Conservation (phyloP, 2,797 vertebrate species). For the Lycodopsis pacificus region DNA sequence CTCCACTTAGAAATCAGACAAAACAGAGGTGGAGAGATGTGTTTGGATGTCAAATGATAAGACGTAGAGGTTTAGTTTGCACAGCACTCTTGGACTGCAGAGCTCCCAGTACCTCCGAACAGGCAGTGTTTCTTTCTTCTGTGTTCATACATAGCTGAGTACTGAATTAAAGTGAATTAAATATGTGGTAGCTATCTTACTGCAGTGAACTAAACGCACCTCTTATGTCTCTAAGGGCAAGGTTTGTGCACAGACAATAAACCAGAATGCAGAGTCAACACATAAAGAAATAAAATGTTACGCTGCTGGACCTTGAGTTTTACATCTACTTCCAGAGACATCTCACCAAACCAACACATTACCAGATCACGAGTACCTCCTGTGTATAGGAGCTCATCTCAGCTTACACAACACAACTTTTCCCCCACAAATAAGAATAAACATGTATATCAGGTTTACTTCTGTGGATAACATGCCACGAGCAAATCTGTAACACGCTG, state of each 20-base stretch:
- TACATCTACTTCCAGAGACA: not conserved
- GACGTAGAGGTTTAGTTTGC: not conserved
- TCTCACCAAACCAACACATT: too few species aligned
- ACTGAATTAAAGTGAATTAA: constrained; percentile 33
- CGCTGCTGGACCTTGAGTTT: not conserved
- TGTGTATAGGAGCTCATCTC: not conserved
- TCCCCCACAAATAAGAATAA: not conserved
- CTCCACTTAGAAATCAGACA: constrained; percentile 8
- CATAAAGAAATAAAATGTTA: not conserved
- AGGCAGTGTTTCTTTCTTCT: not conserved
- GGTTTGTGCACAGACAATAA: not conserved
- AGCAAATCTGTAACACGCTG: not conserved
- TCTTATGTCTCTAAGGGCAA: not conserved
- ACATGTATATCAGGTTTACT: not conserved
- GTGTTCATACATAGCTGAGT: constrained; percentile 4
- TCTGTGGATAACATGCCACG: not conserved
- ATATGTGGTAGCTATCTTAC: constrained; percentile 13
- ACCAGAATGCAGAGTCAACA: not conserved
- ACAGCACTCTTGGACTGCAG: not conserved
- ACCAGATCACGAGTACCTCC: not conserved
- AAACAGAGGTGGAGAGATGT: not conserved
- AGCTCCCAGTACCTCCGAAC: not conserved
- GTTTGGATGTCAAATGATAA: not conserved
- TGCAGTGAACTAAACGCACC: constrained; percentile 24
- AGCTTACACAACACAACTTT: not conserved